Base-by-base conservation (phyloP, 2,113 vertebrate genomes). In the Noctilio leporinus region DNA sequence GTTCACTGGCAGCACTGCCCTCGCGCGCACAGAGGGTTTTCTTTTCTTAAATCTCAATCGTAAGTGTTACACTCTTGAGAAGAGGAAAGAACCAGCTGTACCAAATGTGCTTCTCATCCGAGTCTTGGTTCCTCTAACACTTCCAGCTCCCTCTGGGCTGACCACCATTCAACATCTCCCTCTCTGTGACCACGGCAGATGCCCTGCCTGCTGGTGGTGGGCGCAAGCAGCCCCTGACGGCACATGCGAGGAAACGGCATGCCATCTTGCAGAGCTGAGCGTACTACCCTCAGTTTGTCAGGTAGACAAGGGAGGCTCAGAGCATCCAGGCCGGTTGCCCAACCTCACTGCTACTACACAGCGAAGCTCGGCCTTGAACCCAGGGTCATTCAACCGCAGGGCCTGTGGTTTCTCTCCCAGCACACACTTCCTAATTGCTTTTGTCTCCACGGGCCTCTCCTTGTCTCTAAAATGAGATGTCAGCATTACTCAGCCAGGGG, bases 21-120 rank as follows among this genome's bases (percentile, higher is more conserved):
- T 78, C 84, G 69, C 40, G 69, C 40, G 69, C 67, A 84, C 1
- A 0, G 19, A 75, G 20, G 16, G 10, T 10, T 89, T 94, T 65
- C n/a, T 80, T 92, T 55, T 38, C 15, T 47, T 57, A 87, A 85
- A 57, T 33, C n/a, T 5, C 51, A 82, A 72, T 90, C 65, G 72
- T 76, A 82, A 87, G 57, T 28, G 40, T 82, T 85, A 57, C 19
- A 59, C 64, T 87, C 4, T 49, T 77, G n/a, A 65, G 45, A 93
- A 92, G 57, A 51, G 64, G 84, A 86, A 91, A 86, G 93, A 91
- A 62, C 28, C 40, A 17, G 84, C 3, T 40, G 51, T 26, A 89
- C 72, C 55, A 78, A 96, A 93, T 67, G 40, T 93, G 90, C 95
- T 97, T 96, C 72, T 95, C 85, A 70, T 90, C 59, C 40, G 69